These are phyloP conservation scores for Meganola albula DNA, from an alignment of 2,888 invertebrate genomes.

Conservation along the genomic window DNA sequence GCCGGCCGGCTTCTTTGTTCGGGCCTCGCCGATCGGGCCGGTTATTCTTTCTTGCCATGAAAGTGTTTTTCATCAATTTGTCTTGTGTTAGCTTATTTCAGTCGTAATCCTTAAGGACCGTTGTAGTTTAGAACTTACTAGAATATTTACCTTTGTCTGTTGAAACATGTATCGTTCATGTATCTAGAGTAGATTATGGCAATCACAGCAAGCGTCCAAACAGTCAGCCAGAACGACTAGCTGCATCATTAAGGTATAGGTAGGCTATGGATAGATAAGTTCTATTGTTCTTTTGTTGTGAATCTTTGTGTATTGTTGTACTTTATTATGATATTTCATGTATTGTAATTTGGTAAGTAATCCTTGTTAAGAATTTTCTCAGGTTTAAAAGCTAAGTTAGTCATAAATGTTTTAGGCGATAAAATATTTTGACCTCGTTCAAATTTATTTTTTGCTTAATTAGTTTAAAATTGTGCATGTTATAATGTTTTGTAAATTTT, in stretches of 20 bases:
- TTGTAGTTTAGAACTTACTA: conserved; percentile 23
- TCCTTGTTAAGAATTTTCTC: no score
- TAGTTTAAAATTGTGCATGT: no score
- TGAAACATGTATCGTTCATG: conserved; percentile 25
- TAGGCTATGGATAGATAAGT: conserved; percentile 16
- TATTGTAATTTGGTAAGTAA: conserved; percentile 17
- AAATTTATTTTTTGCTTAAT: no score
- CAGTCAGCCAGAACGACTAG: conserved; percentile 20
- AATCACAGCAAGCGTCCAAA: conserved; percentile 26
- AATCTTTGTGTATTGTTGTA: conserved; percentile 20
- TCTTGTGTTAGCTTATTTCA: conserved; percentile 11
- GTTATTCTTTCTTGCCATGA: conserved; percentile 11
- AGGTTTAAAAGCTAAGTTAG: no score
- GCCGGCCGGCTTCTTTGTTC: conserved; percentile 75
- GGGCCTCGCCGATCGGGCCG: conserved; percentile 31
- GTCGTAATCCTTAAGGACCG: no score
- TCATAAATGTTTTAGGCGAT: no score
- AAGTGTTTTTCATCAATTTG: conserved; percentile 21
- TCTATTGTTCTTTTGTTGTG: conserved; percentile 21
- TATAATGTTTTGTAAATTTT: no score
- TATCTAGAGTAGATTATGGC: conserved; percentile 16
- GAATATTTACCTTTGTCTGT: conserved; percentile 22
- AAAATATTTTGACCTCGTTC: no score
- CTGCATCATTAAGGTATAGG: conserved; percentile 22
- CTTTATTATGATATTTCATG: conserved; percentile 3